Evolutionary conservation across 2,888 invertebrate species (phyloP).

Genomic region (Ennomos erosarius): DNA sequence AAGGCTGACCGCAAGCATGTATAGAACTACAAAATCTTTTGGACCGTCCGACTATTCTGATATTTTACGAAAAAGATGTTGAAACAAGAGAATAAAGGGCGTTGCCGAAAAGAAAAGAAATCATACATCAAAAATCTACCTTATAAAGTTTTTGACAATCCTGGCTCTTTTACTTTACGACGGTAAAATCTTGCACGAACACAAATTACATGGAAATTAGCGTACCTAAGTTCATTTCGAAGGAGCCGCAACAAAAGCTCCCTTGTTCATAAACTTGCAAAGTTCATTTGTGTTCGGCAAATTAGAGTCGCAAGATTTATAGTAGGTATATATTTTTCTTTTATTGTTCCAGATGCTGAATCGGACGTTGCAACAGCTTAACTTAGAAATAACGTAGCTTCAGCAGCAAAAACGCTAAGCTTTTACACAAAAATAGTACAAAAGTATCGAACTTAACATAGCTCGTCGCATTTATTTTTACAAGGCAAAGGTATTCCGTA

Average conservation of each 20-base stretch:
- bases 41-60: too few relatives aligned
- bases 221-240: constrained; percentile 57
- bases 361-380: constrained; percentile 73
- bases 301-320: constrained; percentile 29
- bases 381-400: constrained; percentile 64
- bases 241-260: constrained; percentile 52
- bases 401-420: constrained; percentile 44
- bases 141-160: constrained; percentile 35
- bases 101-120: too few relatives aligned
- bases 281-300: constrained; percentile 48
- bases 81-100: too few relatives aligned
- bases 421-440: constrained; percentile 67
- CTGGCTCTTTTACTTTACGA: constrained; percentile 66
- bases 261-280: constrained; percentile 40
- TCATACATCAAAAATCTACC: constrained; percentile 12
- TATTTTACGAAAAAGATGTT: too few relatives aligned
- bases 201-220: constrained; percentile 75
- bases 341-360: constrained; percentile 80
- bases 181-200: constrained; percentile 59
- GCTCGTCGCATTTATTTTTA: constrained; percentile 41
- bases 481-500: constrained; percentile 50
- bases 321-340: constrained; percentile 20
- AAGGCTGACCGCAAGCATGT: too few relatives aligned
- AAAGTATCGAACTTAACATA: constrained; percentile 76
- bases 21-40: too few relatives aligned